Percentiles rank a stretch among this genome's conserved stretches.
These are phyloP conservation scores for Microplitis demolitor DNA, from an alignment of 1,140 invertebrate genomes.

Conservation along the genomic window DNA sequence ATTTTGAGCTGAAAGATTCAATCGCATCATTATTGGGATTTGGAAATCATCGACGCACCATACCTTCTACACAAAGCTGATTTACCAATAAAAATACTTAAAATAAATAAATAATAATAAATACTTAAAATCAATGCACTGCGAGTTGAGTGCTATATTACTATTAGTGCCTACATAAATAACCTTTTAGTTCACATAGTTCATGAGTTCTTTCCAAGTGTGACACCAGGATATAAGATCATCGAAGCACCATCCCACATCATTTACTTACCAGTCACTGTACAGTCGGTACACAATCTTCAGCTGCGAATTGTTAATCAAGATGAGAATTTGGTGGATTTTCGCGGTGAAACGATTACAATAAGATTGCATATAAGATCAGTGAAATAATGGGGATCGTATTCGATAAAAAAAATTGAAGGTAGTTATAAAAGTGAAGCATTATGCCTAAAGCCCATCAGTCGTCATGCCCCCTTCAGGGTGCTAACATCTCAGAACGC, in stretches of 20 bases:
- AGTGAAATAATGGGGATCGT: too few relatives aligned
- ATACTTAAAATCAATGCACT: constrained; percentile 7
- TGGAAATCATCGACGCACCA: too few relatives aligned
- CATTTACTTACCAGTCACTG: not conserved
- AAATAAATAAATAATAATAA: too few relatives aligned
- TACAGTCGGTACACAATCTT: not conserved
- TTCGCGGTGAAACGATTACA: not conserved
- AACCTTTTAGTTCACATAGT: not conserved
- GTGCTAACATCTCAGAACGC: too few relatives aligned
- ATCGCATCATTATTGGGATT: too few relatives aligned
- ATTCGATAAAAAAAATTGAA: too few relatives aligned
- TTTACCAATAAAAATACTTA: too few relatives aligned
- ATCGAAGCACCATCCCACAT: not conserved
- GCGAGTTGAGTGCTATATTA: constrained; percentile 18
- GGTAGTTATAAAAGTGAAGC: too few relatives aligned
- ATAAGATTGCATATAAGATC: not conserved
- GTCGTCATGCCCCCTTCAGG: too few relatives aligned
- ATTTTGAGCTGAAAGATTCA: too few relatives aligned
- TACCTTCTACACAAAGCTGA: too few relatives aligned
- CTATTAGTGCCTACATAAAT: not conserved
- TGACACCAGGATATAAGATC: not conserved
- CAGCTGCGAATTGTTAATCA: constrained; percentile 1
- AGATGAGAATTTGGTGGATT: not conserved
- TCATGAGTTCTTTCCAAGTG: not conserved
- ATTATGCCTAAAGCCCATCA: too few relatives aligned